Percentiles rank a stretch among this genome's conserved stretches.
These are phyloP conservation scores for Pangasius krempfi DNA, from an alignment of 2,797 vertebrate genomes.

Conservation along the genomic window DNA sequence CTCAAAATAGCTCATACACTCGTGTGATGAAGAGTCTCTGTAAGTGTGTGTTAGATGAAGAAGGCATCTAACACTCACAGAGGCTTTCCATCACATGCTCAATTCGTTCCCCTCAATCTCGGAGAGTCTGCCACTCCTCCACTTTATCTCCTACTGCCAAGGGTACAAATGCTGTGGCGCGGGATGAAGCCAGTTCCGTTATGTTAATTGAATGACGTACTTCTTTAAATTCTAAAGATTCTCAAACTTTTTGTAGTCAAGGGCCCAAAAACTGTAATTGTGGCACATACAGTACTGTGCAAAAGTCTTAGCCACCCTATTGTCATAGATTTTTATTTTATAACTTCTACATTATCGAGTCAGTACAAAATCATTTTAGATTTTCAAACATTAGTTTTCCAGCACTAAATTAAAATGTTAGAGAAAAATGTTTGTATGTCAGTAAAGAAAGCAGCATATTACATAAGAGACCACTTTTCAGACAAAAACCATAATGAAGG, in stretches of 20 bases:
- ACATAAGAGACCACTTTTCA: too few relatives aligned
- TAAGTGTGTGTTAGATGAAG: conserved; percentile 26
- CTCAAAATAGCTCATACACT: conserved; percentile 43
- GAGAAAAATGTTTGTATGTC: too few relatives aligned
- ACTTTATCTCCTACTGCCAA: not conserved
- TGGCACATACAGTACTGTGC: too few relatives aligned
- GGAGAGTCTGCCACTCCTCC: not conserved
- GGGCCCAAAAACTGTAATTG: not conserved
- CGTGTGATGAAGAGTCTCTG: conserved; percentile 8
- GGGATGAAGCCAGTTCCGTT: not conserved
- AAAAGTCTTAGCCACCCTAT: too few relatives aligned
- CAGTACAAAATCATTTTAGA: too few relatives aligned
- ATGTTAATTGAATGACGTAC: not conserved
- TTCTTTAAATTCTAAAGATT: not conserved
- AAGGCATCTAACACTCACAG: conserved; percentile 30
- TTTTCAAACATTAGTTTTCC: too few relatives aligned
- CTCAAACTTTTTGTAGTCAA: not conserved
- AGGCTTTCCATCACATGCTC: conserved; percentile 9
- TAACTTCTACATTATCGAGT: too few relatives aligned
- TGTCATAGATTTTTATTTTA: too few relatives aligned
- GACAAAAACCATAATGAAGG: too few relatives aligned
- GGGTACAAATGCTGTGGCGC: too few relatives aligned
- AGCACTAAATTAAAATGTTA: too few relatives aligned
- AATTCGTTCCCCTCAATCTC: not conserved
- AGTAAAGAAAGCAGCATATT: too few relatives aligned